phyloP scores from a whole-genome alignment of 1,140 invertebrate species.

The Nasonia vitripennis region DNA sequence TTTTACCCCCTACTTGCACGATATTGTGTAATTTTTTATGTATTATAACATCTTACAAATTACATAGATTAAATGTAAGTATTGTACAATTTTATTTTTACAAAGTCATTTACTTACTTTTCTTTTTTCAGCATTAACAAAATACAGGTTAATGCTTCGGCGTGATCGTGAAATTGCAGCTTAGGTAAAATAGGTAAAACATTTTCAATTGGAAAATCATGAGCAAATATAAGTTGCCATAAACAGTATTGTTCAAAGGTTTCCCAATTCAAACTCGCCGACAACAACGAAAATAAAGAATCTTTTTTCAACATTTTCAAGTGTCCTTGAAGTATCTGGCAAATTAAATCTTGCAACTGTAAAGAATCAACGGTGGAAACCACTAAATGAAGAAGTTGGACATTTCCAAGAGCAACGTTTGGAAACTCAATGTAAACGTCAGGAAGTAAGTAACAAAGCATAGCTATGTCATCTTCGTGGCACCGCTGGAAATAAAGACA shows the following conservation, averaged over 20 bases:
- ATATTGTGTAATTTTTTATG: too few relatives aligned
- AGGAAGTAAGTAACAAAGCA: constrained; percentile 93
- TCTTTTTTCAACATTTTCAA: constrained; percentile 88
- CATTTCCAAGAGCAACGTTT: constrained; percentile 89
- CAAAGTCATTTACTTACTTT: constrained; percentile 76
- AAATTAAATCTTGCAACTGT: constrained; percentile 92
- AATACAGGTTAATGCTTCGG: constrained; percentile 94
- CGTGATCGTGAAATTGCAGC: constrained; percentile 90
- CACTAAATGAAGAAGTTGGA: constrained; percentile 89
- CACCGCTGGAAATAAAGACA: constrained; percentile 77
- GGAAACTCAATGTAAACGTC: constrained; percentile 94
- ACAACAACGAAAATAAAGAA: constrained; percentile 82
- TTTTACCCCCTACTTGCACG: too few relatives aligned
- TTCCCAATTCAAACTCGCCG: constrained; percentile 94
- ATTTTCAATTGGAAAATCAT: constrained; percentile 92
- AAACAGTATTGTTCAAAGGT: constrained; percentile 97
- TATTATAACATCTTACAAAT: too few relatives aligned
- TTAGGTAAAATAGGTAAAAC: constrained; percentile 93
- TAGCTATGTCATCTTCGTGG: constrained; percentile 89
- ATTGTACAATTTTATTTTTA: neutral
- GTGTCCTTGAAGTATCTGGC: constrained; percentile 92
- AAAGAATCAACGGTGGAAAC: constrained; percentile 91
- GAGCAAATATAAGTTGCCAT: constrained; percentile 95
- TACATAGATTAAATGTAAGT: too few relatives aligned
- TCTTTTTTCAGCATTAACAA: constrained; percentile 94